Percentiles rank a stretch among this genome's conserved stretches.
phyloP scores from a whole-genome alignment of 2,797 vertebrate species.

The Myotis pilosus region DNA sequence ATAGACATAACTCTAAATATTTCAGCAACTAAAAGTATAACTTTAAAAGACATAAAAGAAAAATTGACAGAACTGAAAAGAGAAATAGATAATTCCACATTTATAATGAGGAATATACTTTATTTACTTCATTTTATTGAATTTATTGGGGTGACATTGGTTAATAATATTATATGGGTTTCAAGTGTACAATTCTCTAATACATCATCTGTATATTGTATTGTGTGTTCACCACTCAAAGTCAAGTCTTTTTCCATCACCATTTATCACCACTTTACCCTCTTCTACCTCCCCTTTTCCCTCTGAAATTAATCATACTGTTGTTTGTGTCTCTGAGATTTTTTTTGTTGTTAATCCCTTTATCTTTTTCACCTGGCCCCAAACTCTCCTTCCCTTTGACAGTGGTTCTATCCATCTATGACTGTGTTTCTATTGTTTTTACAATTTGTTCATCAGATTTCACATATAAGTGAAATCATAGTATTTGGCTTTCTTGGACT shows the following conservation, averaged over 20 bases:
- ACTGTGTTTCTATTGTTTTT: neutral
- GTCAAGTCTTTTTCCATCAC: neutral
- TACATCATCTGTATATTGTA: neutral
- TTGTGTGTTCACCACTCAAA: neutral
- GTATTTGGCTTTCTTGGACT: neutral
- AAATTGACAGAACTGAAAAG: neutral
- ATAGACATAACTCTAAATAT: neutral
- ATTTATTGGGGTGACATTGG: neutral
- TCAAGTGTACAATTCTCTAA: neutral
- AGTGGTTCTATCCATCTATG: neutral
- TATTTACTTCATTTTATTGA: neutral
- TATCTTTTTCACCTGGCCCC: neutral
- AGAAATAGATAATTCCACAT: neutral
- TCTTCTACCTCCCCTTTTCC: neutral
- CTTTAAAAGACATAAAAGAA: neutral
- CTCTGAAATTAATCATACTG: neutral
- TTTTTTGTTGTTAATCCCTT: neutral
- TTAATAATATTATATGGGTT: neutral
- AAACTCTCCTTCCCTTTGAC: neutral
- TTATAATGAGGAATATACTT: neutral
- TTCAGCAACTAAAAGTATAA: neutral
- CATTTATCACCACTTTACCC: neutral
- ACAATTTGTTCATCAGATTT: neutral
- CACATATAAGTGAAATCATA: neutral
- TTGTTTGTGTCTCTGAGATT: neutral